Evolutionary conservation across 2,888 invertebrate genomes (phyloP), one percentile per base, ranked within the genome.

Genomic region (Melitaea athalia): DNA sequence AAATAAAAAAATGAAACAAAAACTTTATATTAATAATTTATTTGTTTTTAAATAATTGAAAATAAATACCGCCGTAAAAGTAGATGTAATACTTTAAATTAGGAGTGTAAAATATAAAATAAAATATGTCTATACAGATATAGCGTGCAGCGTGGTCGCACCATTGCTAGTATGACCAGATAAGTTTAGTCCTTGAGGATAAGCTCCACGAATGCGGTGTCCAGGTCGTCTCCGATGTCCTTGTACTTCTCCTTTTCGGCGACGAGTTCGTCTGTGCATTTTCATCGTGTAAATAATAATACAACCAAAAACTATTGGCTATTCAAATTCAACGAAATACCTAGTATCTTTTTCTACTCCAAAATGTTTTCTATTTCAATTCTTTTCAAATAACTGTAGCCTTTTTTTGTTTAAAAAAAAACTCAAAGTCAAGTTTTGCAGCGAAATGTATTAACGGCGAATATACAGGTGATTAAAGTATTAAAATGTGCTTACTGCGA

Each of bases 221-320:
- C 99, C 95, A 99, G 95, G 93, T 99, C 99, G 95, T 99, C 99
- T 95, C 99, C 99, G 95, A 99, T 99, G 94, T 97, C 97, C 96
- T 99, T 99, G 98, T 99, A 99, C 93, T 98, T 98, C 95, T 99
- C 99, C 95, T 99, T 99, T 93, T 98, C 98, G 92, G 97, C 96
- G 86, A 98, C 97, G 89, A 98, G 96, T 91, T 98, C 98, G 95
- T 98, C 98, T 98, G 72, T 59, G 68, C 69, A 74, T 71, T 71
- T 59, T 57, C 64, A 68, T 70, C 14, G 61, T 63, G 53, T 66
- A 63, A 53, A 52, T 67, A 61, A 52, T 64, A 11, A 15, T 57
- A 63, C 50, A 42, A 31, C 42, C 45, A 50, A 69, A 66, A 57
- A 64, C 63, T 38, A 14, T 63, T 59, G n/a, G 17, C 15, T 12